Base-by-base conservation (phyloP, 1,140 invertebrate species). In the Danaus melanippus region DNA sequence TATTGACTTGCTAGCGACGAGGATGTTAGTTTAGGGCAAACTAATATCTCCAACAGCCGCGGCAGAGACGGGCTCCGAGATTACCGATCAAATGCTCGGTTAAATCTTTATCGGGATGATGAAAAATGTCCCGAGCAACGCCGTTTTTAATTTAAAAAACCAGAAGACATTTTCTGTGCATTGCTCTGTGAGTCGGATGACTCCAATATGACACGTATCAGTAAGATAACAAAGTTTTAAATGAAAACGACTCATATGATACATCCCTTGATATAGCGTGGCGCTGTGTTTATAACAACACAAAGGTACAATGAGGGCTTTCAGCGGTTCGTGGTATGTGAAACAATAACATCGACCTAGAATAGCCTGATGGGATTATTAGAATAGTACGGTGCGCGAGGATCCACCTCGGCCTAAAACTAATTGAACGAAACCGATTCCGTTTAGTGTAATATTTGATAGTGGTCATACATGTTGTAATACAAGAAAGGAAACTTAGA, bases 301-400 rank as follows among this genome's bases (percentile, higher is more conserved):
- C 63, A 71, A 71, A 73, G 58, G 62, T 60, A 73, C 66, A 71
- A 73, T 66, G 62, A 62, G 45, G 45, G 67, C 64, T 69, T 71
- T 68, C 63, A 68, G 45, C 40, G 62, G 60, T 74, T 64, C 67
- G 62, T 46, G 71, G 69, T 64, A 74, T 67, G 64, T 59, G 43
- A 60, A 71, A 75, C 70, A 74, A 77, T 71, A 72, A 71, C 71
- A 70, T 44, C 21, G 58, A 60, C 52, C 58, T 56, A 52, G 53
- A 56, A 54, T 42, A 42, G 49, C 42, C 45, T 63, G 59, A 67
- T 69, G 64, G 58, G 62, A 62, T 57, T 65, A 67, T 62, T 62
- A 62, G 59, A 64, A 45, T 44, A 53, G 51, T 40, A 44, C 47
- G 41, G 9, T 39, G 53, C 41, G 47, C 39, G 43, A 53, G 58